Conservation (phyloP, 2,888 invertebrate species). For the Campopleginae sp. region DNA sequence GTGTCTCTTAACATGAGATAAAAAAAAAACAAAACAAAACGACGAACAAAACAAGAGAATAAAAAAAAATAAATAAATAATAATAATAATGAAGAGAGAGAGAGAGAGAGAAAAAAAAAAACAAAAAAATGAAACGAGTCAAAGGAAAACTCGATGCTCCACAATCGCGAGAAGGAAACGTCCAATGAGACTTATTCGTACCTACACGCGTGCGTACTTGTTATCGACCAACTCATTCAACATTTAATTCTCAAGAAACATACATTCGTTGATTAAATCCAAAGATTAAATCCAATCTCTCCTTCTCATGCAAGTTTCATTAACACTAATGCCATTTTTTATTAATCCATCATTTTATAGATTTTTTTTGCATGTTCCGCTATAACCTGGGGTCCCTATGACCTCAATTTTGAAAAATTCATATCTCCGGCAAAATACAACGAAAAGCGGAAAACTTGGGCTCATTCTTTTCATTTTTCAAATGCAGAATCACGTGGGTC, state of each 20-base stretch:
- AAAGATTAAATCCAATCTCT: neutral
- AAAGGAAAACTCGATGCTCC: conserved; percentile 27
- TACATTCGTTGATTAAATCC: neutral
- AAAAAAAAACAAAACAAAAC: neutral
- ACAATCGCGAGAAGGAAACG: conserved; percentile 36
- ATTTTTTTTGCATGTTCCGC: too few species aligned
- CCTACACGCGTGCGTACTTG: neutral
- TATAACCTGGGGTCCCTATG: too few species aligned
- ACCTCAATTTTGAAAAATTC: too few species aligned
- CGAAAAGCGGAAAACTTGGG: too few species aligned
- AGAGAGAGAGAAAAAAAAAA: conserved; percentile 4
- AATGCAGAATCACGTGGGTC: too few species aligned
- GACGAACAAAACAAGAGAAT: neutral
- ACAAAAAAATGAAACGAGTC: too few species aligned
- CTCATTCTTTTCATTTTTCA: too few species aligned
- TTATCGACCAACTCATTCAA: neutral
- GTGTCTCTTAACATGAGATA: conserved; percentile 31
- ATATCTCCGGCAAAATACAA: too few species aligned
- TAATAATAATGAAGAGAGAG: too few species aligned
- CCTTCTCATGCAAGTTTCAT: neutral
- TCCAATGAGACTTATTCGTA: conserved; percentile 24
- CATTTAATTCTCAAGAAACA: neutral
- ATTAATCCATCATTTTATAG: too few species aligned
- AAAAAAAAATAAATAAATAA: too few species aligned
- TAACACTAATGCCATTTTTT: too few species aligned